Evolutionary conservation across 2,797 vertebrate genomes (phyloP).

Genomic region (Lutjanus argentimaculatus): DNA sequence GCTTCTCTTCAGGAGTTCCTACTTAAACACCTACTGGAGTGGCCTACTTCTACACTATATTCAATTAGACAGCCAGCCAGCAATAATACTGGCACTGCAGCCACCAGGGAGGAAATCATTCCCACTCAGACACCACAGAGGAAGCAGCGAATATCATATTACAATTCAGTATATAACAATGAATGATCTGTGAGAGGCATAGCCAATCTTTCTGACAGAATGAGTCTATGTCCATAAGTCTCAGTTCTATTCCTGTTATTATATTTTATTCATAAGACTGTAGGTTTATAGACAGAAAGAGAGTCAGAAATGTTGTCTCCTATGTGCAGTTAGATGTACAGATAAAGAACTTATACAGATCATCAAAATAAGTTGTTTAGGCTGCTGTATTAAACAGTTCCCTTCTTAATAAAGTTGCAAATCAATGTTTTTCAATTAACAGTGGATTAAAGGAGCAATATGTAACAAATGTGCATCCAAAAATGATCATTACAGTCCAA

Average conservation of each 20-base stretch:
- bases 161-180: slow-evolving; percentile 55
- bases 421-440: background rate
- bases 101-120: slow-evolving; percentile 56
- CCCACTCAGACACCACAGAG: slow-evolving; percentile 67
- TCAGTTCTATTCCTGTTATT: slow-evolving; percentile 1
- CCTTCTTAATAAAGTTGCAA: background rate
- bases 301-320: background rate
- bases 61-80: slow-evolving; percentile 60
- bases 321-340: background rate
- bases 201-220: slow-evolving; percentile 21
- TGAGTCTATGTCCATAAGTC: slow-evolving; percentile 8
- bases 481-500: no score
- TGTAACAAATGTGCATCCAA: no score
- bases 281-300: background rate
- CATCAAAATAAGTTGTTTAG: background rate
- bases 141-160: slow-evolving; percentile 68
- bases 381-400: background rate
- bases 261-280: background rate
- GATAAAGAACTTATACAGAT: background rate
- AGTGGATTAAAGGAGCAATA: background rate
- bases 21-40: slow-evolving; percentile 38
- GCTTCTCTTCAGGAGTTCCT: slow-evolving; percentile 24
- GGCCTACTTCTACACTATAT: slow-evolving; percentile 44
- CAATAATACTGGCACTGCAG: slow-evolving; percentile 57
- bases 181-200: slow-evolving; percentile 33